A percentile compares a stretch with the other conserved stretches of the same genome.
Conservation (phyloP, 2,797 vertebrate genomes). For the Zenarchopterus dispar region DNA sequence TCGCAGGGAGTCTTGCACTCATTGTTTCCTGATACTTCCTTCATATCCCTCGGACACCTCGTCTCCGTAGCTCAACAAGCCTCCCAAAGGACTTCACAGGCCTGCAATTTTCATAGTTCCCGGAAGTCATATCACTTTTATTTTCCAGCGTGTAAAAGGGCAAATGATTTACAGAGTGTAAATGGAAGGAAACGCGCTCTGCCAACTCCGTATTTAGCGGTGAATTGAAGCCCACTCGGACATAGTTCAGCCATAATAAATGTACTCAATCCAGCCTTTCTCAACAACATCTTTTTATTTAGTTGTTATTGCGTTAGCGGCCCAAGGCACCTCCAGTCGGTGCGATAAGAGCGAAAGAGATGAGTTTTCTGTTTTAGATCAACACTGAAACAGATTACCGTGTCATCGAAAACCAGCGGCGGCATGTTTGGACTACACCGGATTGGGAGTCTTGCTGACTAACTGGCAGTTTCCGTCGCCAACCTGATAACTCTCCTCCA, state of each 20-base stretch:
- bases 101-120: slow-evolving; percentile 85
- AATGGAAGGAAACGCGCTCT: slow-evolving; percentile 75
- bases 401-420: slow-evolving; percentile 88
- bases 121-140: slow-evolving; percentile 85
- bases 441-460: slow-evolving; percentile 90
- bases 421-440: slow-evolving; percentile 91
- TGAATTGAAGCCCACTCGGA: slow-evolving; percentile 46
- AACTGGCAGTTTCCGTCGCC: slow-evolving; percentile 96
- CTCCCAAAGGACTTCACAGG: slow-evolving; percentile 76
- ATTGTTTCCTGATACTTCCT: slow-evolving; percentile 86
- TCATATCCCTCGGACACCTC: slow-evolving; percentile 82
- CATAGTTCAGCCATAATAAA: slow-evolving; percentile 63
- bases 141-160: slow-evolving; percentile 75
- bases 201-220: slow-evolving; percentile 34
- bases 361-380: slow-evolving; percentile 87
- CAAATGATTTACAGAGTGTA: slow-evolving; percentile 81
- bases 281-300: slow-evolving; percentile 68
- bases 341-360: slow-evolving; percentile 89
- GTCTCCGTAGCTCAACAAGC: background rate
- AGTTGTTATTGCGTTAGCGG: slow-evolving; percentile 66
- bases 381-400: slow-evolving; percentile 93
- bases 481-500: slow-evolving; percentile 85
- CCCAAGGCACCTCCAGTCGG: slow-evolving; percentile 80
- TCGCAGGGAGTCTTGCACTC: slow-evolving; percentile 36
- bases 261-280: slow-evolving; percentile 62